Conservation (phyloP, 2,797 vertebrate genomes). For the Chiloscyllium punctatum region DNA sequence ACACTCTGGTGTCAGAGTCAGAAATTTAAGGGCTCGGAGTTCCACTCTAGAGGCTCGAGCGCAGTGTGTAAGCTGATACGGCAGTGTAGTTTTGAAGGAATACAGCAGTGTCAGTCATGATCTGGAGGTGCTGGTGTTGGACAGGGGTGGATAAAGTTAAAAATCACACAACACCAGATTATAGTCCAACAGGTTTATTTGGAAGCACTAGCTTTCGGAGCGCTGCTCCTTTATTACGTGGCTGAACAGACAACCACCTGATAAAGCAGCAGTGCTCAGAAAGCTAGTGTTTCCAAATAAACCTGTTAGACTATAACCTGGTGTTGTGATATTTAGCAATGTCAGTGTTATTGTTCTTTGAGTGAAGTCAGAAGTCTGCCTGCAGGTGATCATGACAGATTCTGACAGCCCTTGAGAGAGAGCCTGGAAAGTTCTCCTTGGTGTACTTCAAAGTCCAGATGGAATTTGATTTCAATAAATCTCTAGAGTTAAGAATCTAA, state of each 20-base stretch:
- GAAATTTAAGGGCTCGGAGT: background rate
- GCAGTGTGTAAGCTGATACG: background rate
- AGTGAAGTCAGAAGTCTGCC: background rate
- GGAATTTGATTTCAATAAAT: background rate
- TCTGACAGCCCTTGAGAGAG: background rate
- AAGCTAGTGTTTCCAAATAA: too few relatives aligned
- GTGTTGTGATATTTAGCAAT: too few relatives aligned
- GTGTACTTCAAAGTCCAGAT: background rate
- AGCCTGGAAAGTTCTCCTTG: background rate
- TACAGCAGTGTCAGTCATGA: background rate
- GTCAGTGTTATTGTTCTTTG: background rate
- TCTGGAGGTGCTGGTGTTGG: too few relatives aligned
- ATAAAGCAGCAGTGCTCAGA: too few relatives aligned
- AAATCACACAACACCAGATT: too few relatives aligned
- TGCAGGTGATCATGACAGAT: background rate
- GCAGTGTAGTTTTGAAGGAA: background rate
- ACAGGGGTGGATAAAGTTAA: too few relatives aligned
- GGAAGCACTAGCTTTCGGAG: too few relatives aligned
- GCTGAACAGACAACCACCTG: too few relatives aligned
- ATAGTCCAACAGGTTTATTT: too few relatives aligned
- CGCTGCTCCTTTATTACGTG: too few relatives aligned
- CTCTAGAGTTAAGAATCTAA: too few relatives aligned
- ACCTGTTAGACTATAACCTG: too few relatives aligned
- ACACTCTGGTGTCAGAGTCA: background rate
- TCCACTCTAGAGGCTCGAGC: background rate